Base-by-base conservation (phyloP, 2,797 vertebrate genomes). In the Cyclopterus lumpus region DNA sequence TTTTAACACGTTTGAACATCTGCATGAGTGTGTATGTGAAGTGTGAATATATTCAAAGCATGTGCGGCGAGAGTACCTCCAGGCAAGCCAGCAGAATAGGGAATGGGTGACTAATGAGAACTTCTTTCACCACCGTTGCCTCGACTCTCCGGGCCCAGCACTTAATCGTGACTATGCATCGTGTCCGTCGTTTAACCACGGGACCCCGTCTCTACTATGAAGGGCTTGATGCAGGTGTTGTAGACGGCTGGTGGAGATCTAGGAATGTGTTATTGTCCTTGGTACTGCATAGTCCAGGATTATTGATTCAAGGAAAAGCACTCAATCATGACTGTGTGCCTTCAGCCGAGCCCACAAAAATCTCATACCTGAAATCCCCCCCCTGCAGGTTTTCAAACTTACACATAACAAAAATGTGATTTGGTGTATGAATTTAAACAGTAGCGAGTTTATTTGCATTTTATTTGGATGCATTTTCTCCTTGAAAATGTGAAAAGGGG, bases 41-140 rank as follows among this genome's bases (percentile, higher is more conserved):
- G 48, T 77, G 75, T 68, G 67, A 70, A 91, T 87, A 30, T 87
- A 87, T 90, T 86, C 87, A 73, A 76, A 82, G 80, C 86, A 82
- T 87, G 84, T 82, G 69, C 74, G 66, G 55, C 18, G 32, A 81
- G 78, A 70, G 73, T 73, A 74, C 79, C 85, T 86, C 60, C 40
- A 68, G 86, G 89, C 79, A 63, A 87, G 73, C 74, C 66, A 71
- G 83, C 75, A 66, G 77, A 88, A 79, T 75, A 79, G 79, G 62
- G 77, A 90, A 90, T 67, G 66, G 75, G 85, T 86, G 87, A 91
- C 91, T 93, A 93, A 94, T 93, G 90, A 93, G 87, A 83, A 86
- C 83, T 82, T 86, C 88, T 88, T 93, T 88, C 80, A 88, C 86
- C 82, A 34, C 84, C 6, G 61, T 86, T 75, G 85, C 76, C 70